Percentiles rank a stretch among this genome's conserved stretches.
phyloP scores from a whole-genome alignment of 2,113 vertebrate species.

The Hemiprocne comata region DNA sequence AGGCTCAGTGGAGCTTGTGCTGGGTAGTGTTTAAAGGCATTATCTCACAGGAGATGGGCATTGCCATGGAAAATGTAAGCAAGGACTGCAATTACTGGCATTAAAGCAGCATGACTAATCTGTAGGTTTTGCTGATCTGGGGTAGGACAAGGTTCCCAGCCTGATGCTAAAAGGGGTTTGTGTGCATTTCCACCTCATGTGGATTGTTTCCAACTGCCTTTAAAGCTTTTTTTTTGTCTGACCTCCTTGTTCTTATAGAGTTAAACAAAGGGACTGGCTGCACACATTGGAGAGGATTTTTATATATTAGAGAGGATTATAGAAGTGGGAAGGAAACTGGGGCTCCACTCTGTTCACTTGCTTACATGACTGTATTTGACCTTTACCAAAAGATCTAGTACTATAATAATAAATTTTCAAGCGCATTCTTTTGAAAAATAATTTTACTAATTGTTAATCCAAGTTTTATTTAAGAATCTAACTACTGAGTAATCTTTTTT shows the following conservation, averaged over 20 bases:
- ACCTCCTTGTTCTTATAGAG: neutral
- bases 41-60: slow-evolving; percentile 47
- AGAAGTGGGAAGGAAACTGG: neutral
- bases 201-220: neutral
- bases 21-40: slow-evolving; percentile 24
- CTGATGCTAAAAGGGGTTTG: neutral
- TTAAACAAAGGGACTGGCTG: neutral
- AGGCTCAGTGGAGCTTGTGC: slow-evolving; percentile 1
- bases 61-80: slow-evolving; percentile 37
- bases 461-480: neutral
- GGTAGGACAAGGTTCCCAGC: neutral
- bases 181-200: neutral
- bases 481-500: neutral
- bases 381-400: neutral
- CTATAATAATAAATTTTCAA: neutral
- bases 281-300: neutral
- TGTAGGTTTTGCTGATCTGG: neutral
- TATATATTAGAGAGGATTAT: neutral
- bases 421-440: neutral
- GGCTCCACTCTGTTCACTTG: neutral
- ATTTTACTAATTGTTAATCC: neutral
- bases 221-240: neutral
- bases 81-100: slow-evolving; percentile 41
- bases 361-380: neutral
- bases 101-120: slow-evolving; percentile 52